Base-by-base conservation (phyloP, 2,113 vertebrate genomes). In the Heterotis niloticus region DNA sequence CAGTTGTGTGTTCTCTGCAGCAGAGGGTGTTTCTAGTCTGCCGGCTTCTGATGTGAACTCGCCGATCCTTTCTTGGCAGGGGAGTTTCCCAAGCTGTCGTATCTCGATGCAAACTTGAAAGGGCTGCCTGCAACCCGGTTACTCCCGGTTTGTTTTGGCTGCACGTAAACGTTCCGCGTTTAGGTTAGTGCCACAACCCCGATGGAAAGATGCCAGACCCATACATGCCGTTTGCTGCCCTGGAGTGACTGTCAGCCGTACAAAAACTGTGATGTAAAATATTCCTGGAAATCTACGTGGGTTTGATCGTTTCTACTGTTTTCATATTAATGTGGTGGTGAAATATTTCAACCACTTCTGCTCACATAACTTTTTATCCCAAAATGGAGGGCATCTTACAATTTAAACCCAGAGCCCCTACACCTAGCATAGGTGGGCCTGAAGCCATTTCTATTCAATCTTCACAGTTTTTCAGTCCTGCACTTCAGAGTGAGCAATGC, bases 81-180 rank as follows among this genome's bases (percentile, higher is more conserved):
- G 28, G 17, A n/a, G 20, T 81, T 84, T 76, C 67, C 80, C 78
- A 82, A 83, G 83, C 69, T 76, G 82, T 65, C 62, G 74, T 84
- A 77, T 77, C 65, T 80, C 65, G 84, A 81, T 86, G 85, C 85
- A 84, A 83, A 83, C 78, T 60, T 76, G 88, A 91, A 90, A 92
- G 91, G 90, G 90, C 90, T 92, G n/a, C 87, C 77, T 84, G 34
- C 81, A 90, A 87, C 85, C 11, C 64, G 88, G 81, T n/a, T 82
- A 85, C 81, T 65, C 34, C 70, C 78, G 74, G 52, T 79, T 87
- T 80, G 60, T 89, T 28, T 59, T 24, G 29, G 67, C 77, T 71
- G 10, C 20, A 14, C 20, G 24, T 69, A 59, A 60, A 44, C 51
- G 66, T 62, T 60, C 24, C 69, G 69, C 59, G 66, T 78, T 26